Conservation (phyloP, 1,140 invertebrate genomes). For the Phocides pigmalion region DNA sequence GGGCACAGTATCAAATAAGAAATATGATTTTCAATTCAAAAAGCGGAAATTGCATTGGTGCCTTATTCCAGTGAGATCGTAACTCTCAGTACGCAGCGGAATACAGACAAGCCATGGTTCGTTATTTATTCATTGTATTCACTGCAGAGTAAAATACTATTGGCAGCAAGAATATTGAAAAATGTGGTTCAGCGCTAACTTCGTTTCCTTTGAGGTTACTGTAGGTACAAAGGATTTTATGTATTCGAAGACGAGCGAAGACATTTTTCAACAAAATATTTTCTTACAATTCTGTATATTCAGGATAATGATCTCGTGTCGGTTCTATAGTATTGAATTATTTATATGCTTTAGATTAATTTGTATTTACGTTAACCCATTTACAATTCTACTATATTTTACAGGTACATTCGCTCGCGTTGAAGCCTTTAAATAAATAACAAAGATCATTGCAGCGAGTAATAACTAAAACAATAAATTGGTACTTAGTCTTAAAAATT, state of each 20-base stretch:
- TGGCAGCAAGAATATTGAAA: not conserved
- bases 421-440: too few species aligned
- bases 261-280: too few species aligned
- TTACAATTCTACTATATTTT: too few species aligned
- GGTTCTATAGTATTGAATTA: too few species aligned
- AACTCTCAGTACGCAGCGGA: constrained; percentile 11
- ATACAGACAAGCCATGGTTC: constrained; percentile 2
- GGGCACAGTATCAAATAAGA: too few species aligned
- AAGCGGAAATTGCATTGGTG: constrained; percentile 16
- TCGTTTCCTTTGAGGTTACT: not conserved
- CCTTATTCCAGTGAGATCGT: constrained; percentile 1
- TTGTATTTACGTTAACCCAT: too few species aligned
- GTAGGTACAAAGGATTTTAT: constrained; percentile 4
- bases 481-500: too few species aligned
- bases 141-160: constrained; percentile 4
- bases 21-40: not conserved
- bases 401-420: too few species aligned
- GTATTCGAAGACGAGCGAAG: not conserved
- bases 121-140: constrained; percentile 17
- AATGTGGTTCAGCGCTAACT: constrained; percentile 10
- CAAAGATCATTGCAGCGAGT: too few species aligned
- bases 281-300: not conserved
- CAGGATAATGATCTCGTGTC: too few species aligned
- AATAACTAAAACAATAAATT: too few species aligned
- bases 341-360: too few species aligned